These are phyloP conservation scores for Limenitis camilla DNA, from an alignment of 2,888 invertebrate genomes.

Conservation along the genomic window DNA sequence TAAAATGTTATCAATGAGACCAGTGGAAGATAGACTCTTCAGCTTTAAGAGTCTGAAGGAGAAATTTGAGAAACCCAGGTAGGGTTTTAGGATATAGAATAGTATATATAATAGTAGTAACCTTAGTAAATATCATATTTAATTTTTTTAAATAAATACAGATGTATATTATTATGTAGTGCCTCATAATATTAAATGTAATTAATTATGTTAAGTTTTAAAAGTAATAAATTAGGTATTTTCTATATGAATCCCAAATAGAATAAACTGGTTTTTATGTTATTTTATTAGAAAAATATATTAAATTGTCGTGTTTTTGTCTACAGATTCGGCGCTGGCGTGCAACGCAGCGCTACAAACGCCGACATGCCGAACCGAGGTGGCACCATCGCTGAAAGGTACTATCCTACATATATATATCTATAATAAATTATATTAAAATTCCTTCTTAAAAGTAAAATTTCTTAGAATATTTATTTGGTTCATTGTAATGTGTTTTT, in stretches of 20 bases:
- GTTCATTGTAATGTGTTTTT: too few relatives aligned
- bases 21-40: conserved; percentile 51
- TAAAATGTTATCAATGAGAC: conserved; percentile 53
- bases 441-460: too few relatives aligned
- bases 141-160: too few relatives aligned
- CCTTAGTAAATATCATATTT: too few relatives aligned
- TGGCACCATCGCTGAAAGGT: conserved; percentile 76
- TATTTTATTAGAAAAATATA: neutral
- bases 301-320: conserved; percentile 28
- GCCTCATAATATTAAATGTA: too few relatives aligned
- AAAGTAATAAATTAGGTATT: too few relatives aligned
- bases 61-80: conserved; percentile 60
- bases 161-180: too few relatives aligned
- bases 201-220: too few relatives aligned
- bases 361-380: conserved; percentile 70
- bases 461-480: too few relatives aligned
- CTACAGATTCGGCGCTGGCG: conserved; percentile 58
- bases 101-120: neutral
- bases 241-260: too few relatives aligned
- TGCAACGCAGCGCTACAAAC: conserved; percentile 70
- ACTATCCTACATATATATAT: conserved; percentile 9
- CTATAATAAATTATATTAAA: neutral
- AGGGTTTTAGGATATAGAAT: conserved; percentile 24
- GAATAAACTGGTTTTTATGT: neutral
- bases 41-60: conserved; percentile 60